phyloP scores from a whole-genome alignment of 2,113 vertebrate genomes.

The Odocoileus hemionus region DNA sequence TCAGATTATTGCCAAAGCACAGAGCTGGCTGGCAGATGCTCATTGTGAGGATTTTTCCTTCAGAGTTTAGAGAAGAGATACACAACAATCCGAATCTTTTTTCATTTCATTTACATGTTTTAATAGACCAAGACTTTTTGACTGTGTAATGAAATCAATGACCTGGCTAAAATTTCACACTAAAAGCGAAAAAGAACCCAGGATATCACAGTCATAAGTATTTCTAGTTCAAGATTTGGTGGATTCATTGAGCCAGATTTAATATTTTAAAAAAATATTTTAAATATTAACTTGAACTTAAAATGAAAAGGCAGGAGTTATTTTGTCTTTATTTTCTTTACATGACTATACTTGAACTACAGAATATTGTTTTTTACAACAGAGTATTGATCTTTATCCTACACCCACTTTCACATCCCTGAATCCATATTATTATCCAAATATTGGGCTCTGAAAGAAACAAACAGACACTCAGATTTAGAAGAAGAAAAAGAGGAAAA shows the following conservation, averaged over 20 bases:
- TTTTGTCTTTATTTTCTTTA: neutral
- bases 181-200: neutral
- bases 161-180: neutral
- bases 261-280: neutral
- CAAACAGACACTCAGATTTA: neutral
- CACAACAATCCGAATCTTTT: neutral
- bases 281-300: constrained; percentile 8
- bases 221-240: constrained; percentile 17
- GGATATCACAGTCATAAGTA: neutral
- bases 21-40: neutral
- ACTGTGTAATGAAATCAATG: neutral
- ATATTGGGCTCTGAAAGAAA: constrained; percentile 14
- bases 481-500: neutral
- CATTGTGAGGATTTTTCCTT: neutral
- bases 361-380: neutral
- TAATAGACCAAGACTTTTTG: neutral
- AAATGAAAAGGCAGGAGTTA: neutral
- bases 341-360: neutral
- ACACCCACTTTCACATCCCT: neutral
- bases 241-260: neutral
- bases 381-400: neutral
- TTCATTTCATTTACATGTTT: neutral
- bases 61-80: neutral
- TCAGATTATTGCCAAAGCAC: constrained; percentile 2
- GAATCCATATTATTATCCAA: neutral